Percentiles rank a stretch among this genome's conserved stretches.
Evolutionary conservation across 1,140 invertebrate species (phyloP).

Genomic region (Euglossa dilemma): DNA sequence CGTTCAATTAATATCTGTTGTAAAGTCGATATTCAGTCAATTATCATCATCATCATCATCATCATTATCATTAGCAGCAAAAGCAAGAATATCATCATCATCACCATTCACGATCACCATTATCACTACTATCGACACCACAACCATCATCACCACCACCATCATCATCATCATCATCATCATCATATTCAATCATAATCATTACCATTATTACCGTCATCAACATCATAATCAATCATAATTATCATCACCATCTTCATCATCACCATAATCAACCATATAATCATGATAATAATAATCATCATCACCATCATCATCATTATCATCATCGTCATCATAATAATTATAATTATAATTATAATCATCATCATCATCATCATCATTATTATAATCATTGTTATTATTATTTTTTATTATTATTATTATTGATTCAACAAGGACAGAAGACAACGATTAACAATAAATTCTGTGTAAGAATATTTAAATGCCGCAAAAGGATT

Average conservation of each 20-base stretch:
- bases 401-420: constrained; percentile 7
- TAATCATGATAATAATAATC: too few species aligned
- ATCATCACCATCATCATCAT: too few species aligned
- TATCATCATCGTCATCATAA: not conserved
- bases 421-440: constrained; percentile 28
- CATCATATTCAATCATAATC: not conserved
- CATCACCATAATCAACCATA: not conserved
- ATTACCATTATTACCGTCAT: too few species aligned
- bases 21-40: not conserved
- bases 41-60: not conserved
- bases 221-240: not conserved
- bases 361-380: not conserved
- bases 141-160: not conserved
- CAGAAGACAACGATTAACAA: constrained; percentile 27
- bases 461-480: constrained; percentile 17
- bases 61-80: not conserved
- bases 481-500: constrained; percentile 29
- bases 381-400: too few species aligned
- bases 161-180: not conserved
- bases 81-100: too few species aligned
- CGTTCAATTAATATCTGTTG: not conserved
- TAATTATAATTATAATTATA: too few species aligned
- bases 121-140: not conserved
- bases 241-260: not conserved
- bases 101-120: not conserved